Conservation (phyloP, 2,888 invertebrate genomes). For the Biston stratarius region DNA sequence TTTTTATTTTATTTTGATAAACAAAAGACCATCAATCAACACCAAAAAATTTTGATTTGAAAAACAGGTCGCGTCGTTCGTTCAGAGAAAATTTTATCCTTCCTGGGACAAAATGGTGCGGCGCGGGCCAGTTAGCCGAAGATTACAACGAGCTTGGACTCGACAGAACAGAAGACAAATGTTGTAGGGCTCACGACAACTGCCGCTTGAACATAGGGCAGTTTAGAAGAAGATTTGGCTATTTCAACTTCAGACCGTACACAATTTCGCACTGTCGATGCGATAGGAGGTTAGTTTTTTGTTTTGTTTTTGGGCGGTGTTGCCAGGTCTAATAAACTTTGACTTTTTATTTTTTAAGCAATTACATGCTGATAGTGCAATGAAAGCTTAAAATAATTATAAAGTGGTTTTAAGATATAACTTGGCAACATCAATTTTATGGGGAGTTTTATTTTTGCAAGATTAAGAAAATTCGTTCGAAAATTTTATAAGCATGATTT, state of each 20-base stretch:
- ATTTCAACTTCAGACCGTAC: conserved; percentile 90
- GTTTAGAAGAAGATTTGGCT: conserved; percentile 86
- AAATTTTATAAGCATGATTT: neutral
- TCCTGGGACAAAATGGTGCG: conserved; percentile 92
- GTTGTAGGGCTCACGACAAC: conserved; percentile 91
- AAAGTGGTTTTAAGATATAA: neutral
- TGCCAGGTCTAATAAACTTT: conserved; percentile 14
- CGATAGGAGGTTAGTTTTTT: conserved; percentile 89
- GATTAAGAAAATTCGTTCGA: too few species aligned
- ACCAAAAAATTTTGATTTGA: conserved; percentile 45
- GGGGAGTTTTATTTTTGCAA: neutral
- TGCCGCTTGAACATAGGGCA: conserved; percentile 88
- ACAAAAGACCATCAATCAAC: conserved; percentile 4
- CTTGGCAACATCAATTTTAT: conserved; percentile 5
- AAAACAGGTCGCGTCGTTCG: conserved; percentile 75
- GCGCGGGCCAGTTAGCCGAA: conserved; percentile 86
- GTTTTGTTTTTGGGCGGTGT: conserved; percentile 39
- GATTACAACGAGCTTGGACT: conserved; percentile 87
- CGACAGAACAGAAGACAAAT: conserved; percentile 86
- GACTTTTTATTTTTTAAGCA: neutral
- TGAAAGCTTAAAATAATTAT: too few species aligned
- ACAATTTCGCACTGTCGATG: conserved; percentile 92
- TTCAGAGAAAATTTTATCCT: conserved; percentile 85
- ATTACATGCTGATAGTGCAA: neutral
- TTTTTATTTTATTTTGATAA: neutral